Evolutionary conservation across 2,888 invertebrate genomes (phyloP).

Genomic region (Myathropa florea): DNA sequence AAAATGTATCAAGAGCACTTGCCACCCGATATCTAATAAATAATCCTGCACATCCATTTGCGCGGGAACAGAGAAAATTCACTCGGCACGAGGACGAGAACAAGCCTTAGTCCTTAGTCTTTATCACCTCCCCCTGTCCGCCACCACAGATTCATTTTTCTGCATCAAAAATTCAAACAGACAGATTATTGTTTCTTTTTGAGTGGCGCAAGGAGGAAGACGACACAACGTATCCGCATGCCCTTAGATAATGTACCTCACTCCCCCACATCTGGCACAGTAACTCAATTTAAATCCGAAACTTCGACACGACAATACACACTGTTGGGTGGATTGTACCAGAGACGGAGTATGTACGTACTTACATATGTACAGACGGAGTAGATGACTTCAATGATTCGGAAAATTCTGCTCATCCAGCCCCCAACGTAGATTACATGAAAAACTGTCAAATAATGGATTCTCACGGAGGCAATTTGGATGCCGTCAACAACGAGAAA

Average conservation of each 20-base stretch:
- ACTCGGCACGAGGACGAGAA: conserved; percentile 26
- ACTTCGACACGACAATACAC: conserved; percentile 49
- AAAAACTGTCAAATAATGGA: conserved; percentile 70
- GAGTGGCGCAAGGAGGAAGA: neutral
- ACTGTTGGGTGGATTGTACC: neutral
- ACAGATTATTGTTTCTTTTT: conserved; percentile 61
- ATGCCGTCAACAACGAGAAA: conserved; percentile 68
- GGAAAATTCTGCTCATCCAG: conserved; percentile 60
- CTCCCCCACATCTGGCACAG: conserved; percentile 20
- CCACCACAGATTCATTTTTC: conserved; percentile 60
- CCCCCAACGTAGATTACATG: conserved; percentile 58
- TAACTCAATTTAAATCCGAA: conserved; percentile 61
- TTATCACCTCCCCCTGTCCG: neutral
- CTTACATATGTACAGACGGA: neutral
- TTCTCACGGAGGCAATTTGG: conserved; percentile 69
- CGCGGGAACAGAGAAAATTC: conserved; percentile 41
- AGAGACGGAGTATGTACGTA: too few species aligned
- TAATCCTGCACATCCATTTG: conserved; percentile 65
- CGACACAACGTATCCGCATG: conserved; percentile 39
- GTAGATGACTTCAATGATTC: conserved; percentile 65
- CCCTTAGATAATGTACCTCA: conserved; percentile 5
- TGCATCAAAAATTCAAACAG: conserved; percentile 69
- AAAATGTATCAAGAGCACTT: conserved; percentile 29
- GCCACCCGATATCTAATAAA: conserved; percentile 64
- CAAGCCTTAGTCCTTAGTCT: neutral